Percentiles rank a stretch among this genome's conserved stretches.
These are phyloP conservation scores for Drosophila rhopaloa DNA, from an alignment of 1,140 invertebrate species.

Conservation along the genomic window DNA sequence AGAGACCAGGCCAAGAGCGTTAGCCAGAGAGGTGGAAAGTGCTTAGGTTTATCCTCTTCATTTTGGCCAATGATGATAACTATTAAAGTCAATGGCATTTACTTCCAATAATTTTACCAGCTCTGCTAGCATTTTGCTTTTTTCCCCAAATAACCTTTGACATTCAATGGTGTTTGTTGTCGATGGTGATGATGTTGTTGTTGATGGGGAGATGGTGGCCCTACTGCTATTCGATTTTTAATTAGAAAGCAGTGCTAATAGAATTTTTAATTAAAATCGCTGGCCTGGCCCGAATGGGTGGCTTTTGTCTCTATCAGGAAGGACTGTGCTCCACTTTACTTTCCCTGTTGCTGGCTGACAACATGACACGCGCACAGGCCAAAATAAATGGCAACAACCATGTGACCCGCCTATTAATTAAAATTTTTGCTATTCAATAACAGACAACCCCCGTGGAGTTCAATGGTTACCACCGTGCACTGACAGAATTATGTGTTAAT, in stretches of 20 bases:
- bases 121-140: slow-evolving; percentile 8
- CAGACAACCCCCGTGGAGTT: slow-evolving; percentile 36
- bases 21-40: slow-evolving; percentile 1
- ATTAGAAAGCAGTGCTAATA: slow-evolving; percentile 79
- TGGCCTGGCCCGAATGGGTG: slow-evolving; percentile 43
- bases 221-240: slow-evolving; percentile 62
- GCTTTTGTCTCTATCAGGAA: slow-evolving; percentile 48
- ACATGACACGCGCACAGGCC: slow-evolving; percentile 67
- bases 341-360: slow-evolving; percentile 60
- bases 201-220: slow-evolving; percentile 1
- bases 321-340: slow-evolving; percentile 36
- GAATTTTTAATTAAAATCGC: slow-evolving; percentile 82
- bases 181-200: slow-evolving; percentile 23
- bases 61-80: slow-evolving; percentile 43
- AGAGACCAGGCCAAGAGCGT: neutral
- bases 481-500: neutral
- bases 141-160: slow-evolving; percentile 36
- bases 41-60: slow-evolving; percentile 31
- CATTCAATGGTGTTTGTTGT: slow-evolving; percentile 29
- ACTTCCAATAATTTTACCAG: slow-evolving; percentile 52
- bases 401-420: slow-evolving; percentile 71
- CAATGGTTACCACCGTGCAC: slow-evolving; percentile 18
- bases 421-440: slow-evolving; percentile 76
- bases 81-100: slow-evolving; percentile 63
- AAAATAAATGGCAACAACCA: slow-evolving; percentile 50